Evolutionary conservation across 2,113 vertebrate species (phyloP).

Genomic region (Callorhinus ursinus): DNA sequence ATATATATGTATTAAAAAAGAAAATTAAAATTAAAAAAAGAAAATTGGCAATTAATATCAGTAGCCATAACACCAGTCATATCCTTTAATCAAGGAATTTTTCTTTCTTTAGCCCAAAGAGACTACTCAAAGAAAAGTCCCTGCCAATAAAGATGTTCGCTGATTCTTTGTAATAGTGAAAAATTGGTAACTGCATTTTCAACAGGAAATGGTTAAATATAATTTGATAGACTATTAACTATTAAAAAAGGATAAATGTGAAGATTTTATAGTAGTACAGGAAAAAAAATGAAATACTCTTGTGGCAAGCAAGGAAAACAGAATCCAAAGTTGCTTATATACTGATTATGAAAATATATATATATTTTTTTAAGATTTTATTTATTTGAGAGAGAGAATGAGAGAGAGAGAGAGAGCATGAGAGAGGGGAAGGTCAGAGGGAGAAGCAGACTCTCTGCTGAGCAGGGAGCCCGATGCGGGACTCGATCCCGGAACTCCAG

Average conservation of each 20-base stretch:
- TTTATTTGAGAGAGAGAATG: no score
- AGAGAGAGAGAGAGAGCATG: no score
- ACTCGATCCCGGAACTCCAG: no score
- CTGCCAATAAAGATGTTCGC: neutral
- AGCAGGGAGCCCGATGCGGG: no score
- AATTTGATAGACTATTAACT: conserved; percentile 28
- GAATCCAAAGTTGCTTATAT: neutral
- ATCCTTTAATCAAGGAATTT: neutral
- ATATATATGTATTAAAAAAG: neutral
- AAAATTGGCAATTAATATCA: conserved; percentile 23
- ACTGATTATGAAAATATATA: neutral
- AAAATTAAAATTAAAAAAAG: neutral
- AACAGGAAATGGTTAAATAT: conserved; percentile 37
- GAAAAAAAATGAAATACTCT: neutral
- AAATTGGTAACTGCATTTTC: neutral
- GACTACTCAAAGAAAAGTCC: neutral
- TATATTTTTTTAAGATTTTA: no score
- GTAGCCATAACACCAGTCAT: neutral
- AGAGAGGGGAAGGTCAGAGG: no score
- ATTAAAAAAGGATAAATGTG: conserved; percentile 10
- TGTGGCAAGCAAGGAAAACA: neutral
- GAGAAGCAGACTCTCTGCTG: no score
- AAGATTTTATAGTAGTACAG: conserved; percentile 8
- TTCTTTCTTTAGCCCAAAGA: neutral
- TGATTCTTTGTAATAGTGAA: neutral